Base-by-base conservation (phyloP, 2,113 vertebrate species). In the Passer montanus region DNA sequence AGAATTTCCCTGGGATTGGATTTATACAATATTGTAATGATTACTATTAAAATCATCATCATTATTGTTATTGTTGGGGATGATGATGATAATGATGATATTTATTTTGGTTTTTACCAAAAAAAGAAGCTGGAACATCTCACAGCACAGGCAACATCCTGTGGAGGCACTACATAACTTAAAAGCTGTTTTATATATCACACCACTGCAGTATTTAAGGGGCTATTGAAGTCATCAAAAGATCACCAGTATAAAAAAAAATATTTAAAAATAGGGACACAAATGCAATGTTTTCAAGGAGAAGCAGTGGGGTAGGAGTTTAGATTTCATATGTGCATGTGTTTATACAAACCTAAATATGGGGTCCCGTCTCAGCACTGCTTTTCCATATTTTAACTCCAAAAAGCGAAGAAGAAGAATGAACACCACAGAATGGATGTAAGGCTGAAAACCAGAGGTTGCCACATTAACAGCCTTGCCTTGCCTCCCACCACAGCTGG, bases 401-500 rank as follows among this genome's bases (percentile, higher is more conserved):
- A 99, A 95, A 95, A 94, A 98, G 20, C 98, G 98, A 15, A 99
- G 98, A 31, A 98, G 93, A 58, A 98, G 96, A 7, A 98, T 76
- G 87, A 99, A 97, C 62, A 94, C 13, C 87, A 98, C 94, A 70
- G 98, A 98, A 74, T 99, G 98, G 68, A 99, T 93, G 22, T 98
- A 99, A 2, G 98, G 98, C 98, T 99, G 95, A 15, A 95, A 95
- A 92, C 21, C 87, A 92, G 43, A 90, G 18, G 39, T 78, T 64
- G 39, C 56, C 62, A 52, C 33, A 15, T 91, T 22, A 60, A 22
- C 23, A 93, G 52, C 33, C 19, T 72, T 68, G 56, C 60, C 27
- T 84, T 55, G 30, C 27, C n/a, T 58, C 44, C 47, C 72, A 1
- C 52, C 50, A 6, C 0, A 9, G 59, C 43, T 62, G 80, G 56